A percentile compares a stretch with the other conserved stretches of the same genome.
These are phyloP conservation scores for Leucosticte australis DNA, from an alignment of 2,113 vertebrate species.

Conservation along the genomic window DNA sequence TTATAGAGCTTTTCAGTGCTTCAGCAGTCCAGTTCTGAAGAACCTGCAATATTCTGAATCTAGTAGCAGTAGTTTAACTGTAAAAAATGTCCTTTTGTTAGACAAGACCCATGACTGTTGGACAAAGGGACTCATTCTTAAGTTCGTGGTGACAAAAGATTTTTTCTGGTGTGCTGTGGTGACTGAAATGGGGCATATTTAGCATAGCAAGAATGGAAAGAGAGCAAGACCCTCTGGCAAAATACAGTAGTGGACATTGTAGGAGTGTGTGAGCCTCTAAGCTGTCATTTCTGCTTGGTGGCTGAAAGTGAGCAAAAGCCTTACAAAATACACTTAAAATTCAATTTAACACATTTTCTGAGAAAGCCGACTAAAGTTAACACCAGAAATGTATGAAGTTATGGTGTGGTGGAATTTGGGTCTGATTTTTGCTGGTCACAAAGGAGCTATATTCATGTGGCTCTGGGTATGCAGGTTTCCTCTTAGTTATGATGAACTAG, in stretches of 20 bases:
- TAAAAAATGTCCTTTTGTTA: background rate
- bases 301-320: background rate
- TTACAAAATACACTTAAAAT: background rate
- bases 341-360: background rate
- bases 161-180: background rate
- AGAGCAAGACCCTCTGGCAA: background rate
- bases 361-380: background rate
- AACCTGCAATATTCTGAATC: background rate
- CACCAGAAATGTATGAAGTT: background rate
- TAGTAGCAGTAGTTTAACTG: background rate
- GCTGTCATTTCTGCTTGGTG: background rate
- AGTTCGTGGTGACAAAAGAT: background rate
- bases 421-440: background rate
- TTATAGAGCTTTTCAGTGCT: background rate
- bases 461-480: background rate
- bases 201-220: background rate
- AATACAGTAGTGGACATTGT: fast-evolving
- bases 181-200: background rate
- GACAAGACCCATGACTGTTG: background rate
- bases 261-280: background rate
- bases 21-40: background rate
- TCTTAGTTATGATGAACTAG: background rate
- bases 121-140: background rate
- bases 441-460: background rate
- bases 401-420: fast-evolving